Evolutionary conservation across 2,113 vertebrate species (phyloP).

Genomic region (Cephalopholis sonnerati): DNA sequence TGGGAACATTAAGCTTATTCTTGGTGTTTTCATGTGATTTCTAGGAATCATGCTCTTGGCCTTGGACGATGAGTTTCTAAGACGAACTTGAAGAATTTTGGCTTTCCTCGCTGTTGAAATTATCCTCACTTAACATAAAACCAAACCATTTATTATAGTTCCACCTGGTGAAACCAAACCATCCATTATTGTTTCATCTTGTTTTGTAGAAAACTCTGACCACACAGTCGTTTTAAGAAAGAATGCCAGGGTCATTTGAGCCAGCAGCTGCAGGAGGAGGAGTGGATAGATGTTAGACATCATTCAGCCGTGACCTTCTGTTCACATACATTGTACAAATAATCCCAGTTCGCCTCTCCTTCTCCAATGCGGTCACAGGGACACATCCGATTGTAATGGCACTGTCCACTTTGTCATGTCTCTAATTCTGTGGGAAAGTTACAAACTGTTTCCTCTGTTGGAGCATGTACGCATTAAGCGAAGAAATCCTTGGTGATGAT

Average conservation of each 20-base stretch:
- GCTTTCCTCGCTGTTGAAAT: conserved; percentile 15
- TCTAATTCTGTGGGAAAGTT: conserved; percentile 54
- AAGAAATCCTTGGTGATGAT: conserved; percentile 15
- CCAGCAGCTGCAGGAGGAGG: conserved; percentile 7
- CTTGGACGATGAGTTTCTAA: neutral
- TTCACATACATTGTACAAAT: conserved; percentile 44
- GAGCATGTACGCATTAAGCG: conserved; percentile 33
- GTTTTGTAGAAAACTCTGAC: neutral
- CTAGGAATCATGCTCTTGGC: conserved; percentile 25
- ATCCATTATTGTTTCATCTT: neutral
- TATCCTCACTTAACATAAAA: conserved; percentile 3
- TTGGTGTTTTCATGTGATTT: conserved; percentile 32
- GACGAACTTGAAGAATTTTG: conserved; percentile 11
- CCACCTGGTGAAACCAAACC: conserved; percentile 10
- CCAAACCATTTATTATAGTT: neutral
- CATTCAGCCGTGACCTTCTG: conserved; percentile 29
- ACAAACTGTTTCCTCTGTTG: conserved; percentile 20
- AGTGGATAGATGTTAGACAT: conserved; percentile 7
- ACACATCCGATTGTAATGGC: conserved; percentile 45
- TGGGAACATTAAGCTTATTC: conserved; percentile 15
- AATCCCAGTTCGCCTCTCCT: conserved; percentile 18
- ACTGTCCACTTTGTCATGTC: conserved; percentile 35
- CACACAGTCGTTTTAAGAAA: conserved; percentile 3
- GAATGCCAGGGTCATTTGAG: neutral
- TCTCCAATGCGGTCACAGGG: neutral